Evolutionary conservation across 2,113 vertebrate species (phyloP).

Genomic region (Triplophysa tibetana): DNA sequence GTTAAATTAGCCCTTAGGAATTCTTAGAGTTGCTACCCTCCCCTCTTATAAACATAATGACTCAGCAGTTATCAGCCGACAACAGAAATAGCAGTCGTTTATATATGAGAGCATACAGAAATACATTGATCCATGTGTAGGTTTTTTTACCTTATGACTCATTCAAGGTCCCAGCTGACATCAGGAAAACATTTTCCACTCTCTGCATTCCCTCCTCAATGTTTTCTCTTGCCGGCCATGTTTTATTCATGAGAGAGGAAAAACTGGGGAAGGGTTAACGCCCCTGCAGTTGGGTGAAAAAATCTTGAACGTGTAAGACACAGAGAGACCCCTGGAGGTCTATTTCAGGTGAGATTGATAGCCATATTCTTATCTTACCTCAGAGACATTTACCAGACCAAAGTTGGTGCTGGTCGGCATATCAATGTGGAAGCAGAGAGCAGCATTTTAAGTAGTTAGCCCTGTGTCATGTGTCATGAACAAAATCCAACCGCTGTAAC

Average conservation of each 20-base stretch:
- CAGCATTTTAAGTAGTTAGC: slow-evolving; percentile 23
- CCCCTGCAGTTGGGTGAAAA: slow-evolving; percentile 11
- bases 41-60: slow-evolving; percentile 30
- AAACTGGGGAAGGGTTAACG: background rate
- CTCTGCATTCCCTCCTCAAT: slow-evolving; percentile 7
- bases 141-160: slow-evolving; percentile 17
- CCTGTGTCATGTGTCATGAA: slow-evolving; percentile 4
- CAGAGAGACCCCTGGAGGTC: slow-evolving; percentile 25
- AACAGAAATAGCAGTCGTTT: slow-evolving; percentile 3
- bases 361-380: background rate
- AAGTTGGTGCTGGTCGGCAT: slow-evolving; percentile 32
- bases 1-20: slow-evolving; percentile 27
- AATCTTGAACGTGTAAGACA: slow-evolving; percentile 16
- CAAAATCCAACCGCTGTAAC: slow-evolving; percentile 17
- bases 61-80: slow-evolving; percentile 45
- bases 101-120: slow-evolving; percentile 17
- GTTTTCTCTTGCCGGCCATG: slow-evolving; percentile 22
- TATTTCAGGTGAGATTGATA: slow-evolving; percentile 34
- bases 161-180: background rate
- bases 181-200: slow-evolving; percentile 2
- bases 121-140: background rate
- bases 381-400: slow-evolving; percentile 1
- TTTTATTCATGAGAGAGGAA: slow-evolving; percentile 39
- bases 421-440: slow-evolving; percentile 33
- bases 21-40: slow-evolving; percentile 1